Evolutionary conservation across 1,140 invertebrate genomes (phyloP), one percentile per base, ranked within the genome.

Genomic region (Hydropsyche tenuis): DNA sequence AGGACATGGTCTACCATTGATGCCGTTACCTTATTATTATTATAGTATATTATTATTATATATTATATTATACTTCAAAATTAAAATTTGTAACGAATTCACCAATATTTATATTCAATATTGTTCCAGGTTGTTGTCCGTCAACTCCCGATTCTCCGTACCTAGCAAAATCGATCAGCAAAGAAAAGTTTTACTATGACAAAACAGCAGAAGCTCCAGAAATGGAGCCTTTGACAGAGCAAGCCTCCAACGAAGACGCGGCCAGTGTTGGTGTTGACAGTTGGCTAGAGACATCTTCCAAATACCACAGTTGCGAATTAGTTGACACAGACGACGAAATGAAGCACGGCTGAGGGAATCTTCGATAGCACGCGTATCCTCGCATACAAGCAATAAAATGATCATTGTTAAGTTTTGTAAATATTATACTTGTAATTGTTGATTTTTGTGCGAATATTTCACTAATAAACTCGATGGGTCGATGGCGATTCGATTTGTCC

Each of bases 301-400:
- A 92, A 79, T 92, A 91, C 78, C 90, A 92, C 79, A 91, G 84
- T 78, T 91, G 90, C 74, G 90, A 92, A 80, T 85, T 90, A 11
- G 89, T 90, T 0, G 89, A 90, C 48, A 84, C 83, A 78, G 88
- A 86, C 65, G 88, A 89, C 60, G 88, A 85, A 81, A 77, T 85
- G 51, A 78, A 80, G 72, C 81, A 85, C 78, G 82, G 79, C 53
- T 62, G 23, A n/a, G n/a, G n/a, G n/a, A n/a, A 37, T 37, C 30
- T 37, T 37, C 30, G 30, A 37, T 37, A 4, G 30, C 30, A 37
- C 30, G 30, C 9, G 9, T 37, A 9, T 4, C 30, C n/a, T n/a
- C n/a, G n/a, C n/a, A n/a, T n/a, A n/a, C n/a, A n/a, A n/a, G n/a
- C n/a, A n/a, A n/a, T n/a, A n/a, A n/a, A n/a, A n/a, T n/a, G n/a